Conservation (phyloP, 2,113 vertebrate genomes). For the Sinocyclocheilus rhinocerous region DNA sequence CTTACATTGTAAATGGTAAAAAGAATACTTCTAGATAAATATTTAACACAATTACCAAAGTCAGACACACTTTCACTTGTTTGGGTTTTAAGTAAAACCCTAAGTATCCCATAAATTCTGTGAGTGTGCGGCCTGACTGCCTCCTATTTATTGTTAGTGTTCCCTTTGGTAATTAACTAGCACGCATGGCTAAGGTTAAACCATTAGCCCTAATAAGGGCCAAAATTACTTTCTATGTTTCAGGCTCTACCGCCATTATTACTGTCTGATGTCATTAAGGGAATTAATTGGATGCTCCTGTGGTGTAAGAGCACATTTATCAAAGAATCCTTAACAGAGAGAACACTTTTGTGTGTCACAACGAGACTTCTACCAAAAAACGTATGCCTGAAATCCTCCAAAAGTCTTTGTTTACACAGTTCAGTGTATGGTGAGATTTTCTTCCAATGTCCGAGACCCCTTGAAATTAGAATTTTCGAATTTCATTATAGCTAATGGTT, state of each 20-base stretch:
- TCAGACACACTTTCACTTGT: conserved; percentile 4
- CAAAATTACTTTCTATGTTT: conserved; percentile 56
- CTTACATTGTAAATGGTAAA: conserved; percentile 16
- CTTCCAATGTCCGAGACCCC: neutral
- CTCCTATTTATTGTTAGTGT: conserved; percentile 44
- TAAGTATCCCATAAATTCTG: conserved; percentile 21
- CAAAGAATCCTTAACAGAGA: conserved; percentile 48
- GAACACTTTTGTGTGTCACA: conserved; percentile 8
- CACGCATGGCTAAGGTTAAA: conserved; percentile 50
- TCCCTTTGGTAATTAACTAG: conserved; percentile 53
- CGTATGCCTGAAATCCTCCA: neutral
- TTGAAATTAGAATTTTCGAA: conserved; percentile 17
- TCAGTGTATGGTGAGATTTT: neutral
- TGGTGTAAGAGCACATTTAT: conserved; percentile 59
- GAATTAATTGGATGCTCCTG: conserved; percentile 58
- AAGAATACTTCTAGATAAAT: neutral
- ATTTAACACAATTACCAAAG: conserved; percentile 18
- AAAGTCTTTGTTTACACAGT: neutral
- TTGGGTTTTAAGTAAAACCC: conserved; percentile 18
- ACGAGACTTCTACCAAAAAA: neutral
- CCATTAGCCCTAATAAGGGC: conserved; percentile 56
- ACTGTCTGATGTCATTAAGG: conserved; percentile 61
- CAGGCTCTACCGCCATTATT: conserved; percentile 49
- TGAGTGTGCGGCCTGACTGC: conserved; percentile 9
- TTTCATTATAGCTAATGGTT: conserved; percentile 33